Conservation (phyloP, 2,113 vertebrate genomes). For the Thunnus maccoyii region DNA sequence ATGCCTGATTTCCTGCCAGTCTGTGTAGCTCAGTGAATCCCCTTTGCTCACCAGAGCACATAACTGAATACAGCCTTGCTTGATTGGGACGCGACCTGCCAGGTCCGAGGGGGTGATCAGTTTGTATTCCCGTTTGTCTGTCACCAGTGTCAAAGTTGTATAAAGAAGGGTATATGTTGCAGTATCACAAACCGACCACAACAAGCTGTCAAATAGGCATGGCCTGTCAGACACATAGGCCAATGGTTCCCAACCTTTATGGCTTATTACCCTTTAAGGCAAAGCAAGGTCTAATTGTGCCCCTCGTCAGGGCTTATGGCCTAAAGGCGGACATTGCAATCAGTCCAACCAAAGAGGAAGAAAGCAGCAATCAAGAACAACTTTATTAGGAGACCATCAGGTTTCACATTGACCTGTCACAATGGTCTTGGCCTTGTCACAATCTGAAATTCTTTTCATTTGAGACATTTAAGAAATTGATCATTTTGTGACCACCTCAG, state of each 20-base stretch:
- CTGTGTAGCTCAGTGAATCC: constrained; percentile 6
- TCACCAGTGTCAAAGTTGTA: constrained; percentile 7
- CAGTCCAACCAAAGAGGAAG: neutral
- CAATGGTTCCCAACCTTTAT: neutral
- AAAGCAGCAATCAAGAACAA: too few species aligned
- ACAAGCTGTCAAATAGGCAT: neutral
- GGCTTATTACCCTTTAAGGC: neutral
- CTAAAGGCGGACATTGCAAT: neutral
- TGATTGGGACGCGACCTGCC: neutral
- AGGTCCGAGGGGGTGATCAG: neutral
- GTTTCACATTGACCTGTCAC: too few species aligned
- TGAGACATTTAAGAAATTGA: too few species aligned
- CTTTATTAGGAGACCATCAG: too few species aligned
- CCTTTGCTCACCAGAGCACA: constrained; percentile 20
- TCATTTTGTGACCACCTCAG: too few species aligned
- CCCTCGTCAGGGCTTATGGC: neutral
- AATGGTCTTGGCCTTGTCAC: too few species aligned
- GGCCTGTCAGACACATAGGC: neutral
- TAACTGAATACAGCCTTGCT: neutral
- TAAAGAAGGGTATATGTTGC: neutral
- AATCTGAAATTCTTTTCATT: too few species aligned
- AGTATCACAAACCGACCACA: neutral
- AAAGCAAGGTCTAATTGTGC: neutral
- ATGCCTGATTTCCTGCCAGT: constrained; percentile 22
- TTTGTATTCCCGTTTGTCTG: neutral